Base-by-base conservation (phyloP, 2,888 invertebrate genomes). In the Heliconius cydno region DNA sequence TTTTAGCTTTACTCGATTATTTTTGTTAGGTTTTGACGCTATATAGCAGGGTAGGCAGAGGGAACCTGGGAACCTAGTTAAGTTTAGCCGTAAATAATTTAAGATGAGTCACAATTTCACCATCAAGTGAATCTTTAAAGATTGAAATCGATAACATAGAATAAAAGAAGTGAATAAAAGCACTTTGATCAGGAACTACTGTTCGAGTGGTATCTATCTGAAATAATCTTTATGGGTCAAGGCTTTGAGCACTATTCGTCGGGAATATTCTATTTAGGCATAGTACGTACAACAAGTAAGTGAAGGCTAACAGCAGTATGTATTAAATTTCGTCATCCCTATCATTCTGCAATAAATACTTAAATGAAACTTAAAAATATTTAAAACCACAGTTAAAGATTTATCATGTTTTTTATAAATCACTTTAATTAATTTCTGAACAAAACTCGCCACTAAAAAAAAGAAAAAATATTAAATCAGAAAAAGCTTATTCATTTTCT, bases 221-320 rank as follows among this genome's bases (percentile, higher is more conserved):
- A 30, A 30, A 71, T 15, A 71, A 52, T 72, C 30, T 72, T 57
- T 73, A 73, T 57, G 30, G 57, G 72, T 73, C 72, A 73, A 72
- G 72, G 72, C n/a, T 57, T 41, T 73, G 3, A 73, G 7, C 5
- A 57, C n/a, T 34, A 13, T n/a, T 46, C 10, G 52, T 57, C 6
- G 57, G 57, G 30, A 57, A n/a, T 34, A 34, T 72, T 57, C 30
- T 34, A 5, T 67, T 67, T 67, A 7, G 19, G 15, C 13, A 41
- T 6, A 38, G 2, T 41, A 68, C 7, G 6, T 52, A 52, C 19
- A 19, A 19, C n/a, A n/a, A n/a, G 1, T 46, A 38, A 38, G n/a
- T 7, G 34, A 22, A 19, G 7, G 19, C 22, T 67, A 30, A 67
- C 15, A 63, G 63, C 13, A 63, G 13, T 34, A 34, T 34, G 34